Evolutionary conservation across 1,140 invertebrate species (phyloP).

Genomic region (Drosophila equinoxialis): DNA sequence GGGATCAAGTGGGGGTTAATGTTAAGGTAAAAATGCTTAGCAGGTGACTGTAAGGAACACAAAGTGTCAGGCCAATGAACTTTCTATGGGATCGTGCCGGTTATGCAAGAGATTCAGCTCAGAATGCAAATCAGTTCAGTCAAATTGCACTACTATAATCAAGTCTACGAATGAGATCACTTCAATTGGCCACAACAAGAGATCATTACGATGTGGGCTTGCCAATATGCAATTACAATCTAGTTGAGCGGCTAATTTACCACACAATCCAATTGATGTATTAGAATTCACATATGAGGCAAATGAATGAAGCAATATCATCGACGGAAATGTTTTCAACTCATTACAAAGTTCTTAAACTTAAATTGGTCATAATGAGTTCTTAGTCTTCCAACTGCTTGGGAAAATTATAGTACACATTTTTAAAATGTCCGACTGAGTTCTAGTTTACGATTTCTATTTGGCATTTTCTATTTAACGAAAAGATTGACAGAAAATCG

Average conservation of each 20-base stretch:
- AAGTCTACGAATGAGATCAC: not conserved
- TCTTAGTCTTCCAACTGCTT: too few species aligned
- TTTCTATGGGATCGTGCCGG: too few species aligned
- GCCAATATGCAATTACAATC: constrained; percentile 52
- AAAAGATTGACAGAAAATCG: too few species aligned
- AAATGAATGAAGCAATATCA: not conserved
- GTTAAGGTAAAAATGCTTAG: constrained; percentile 10
- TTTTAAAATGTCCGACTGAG: too few species aligned
- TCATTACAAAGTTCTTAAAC: too few species aligned
- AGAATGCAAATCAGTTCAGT: constrained; percentile 35
- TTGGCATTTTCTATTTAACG: too few species aligned
- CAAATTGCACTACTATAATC: not conserved
- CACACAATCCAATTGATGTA: constrained; percentile 13
- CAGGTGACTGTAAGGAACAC: constrained; percentile 24
- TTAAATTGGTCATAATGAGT: too few species aligned
- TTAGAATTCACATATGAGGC: constrained; percentile 18
- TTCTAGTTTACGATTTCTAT: too few species aligned
- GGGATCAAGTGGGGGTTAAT: constrained; percentile 29
- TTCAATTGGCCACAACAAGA: constrained; percentile 13
- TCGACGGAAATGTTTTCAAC: not conserved
- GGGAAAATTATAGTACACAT: too few species aligned
- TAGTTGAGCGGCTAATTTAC: constrained; percentile 40
- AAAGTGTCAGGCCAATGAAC: not conserved
- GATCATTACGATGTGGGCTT: constrained; percentile 42
- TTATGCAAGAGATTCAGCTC: not conserved